Evolutionary conservation across 2,888 invertebrate species (phyloP).

Genomic region (Thera britannica): DNA sequence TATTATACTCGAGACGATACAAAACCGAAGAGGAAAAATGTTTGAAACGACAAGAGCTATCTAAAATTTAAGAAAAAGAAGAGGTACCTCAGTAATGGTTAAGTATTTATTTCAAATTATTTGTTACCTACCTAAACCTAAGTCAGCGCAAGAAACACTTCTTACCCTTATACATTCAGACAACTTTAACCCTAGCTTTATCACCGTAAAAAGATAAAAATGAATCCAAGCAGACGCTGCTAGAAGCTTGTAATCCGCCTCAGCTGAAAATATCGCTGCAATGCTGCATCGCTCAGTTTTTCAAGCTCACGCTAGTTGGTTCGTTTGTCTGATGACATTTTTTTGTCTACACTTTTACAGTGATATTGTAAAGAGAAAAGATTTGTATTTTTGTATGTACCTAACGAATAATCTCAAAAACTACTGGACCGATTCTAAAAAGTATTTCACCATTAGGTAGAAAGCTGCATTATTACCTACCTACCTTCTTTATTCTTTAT

Average conservation of each 20-base stretch:
- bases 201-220: constrained; percentile 30
- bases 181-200: constrained; percentile 28
- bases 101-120: not conserved
- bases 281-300: constrained; percentile 33
- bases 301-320: constrained; percentile 19
- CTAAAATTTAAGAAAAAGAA: no score
- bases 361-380: no score
- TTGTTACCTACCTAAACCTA: not conserved
- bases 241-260: constrained; percentile 27
- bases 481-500: no score
- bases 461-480: no score
- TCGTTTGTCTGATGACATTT: constrained; percentile 12
- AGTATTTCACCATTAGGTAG: no score
- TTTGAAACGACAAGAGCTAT: no score
- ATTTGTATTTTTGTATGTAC: no score
- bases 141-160: not conserved
- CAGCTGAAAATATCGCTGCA: constrained; percentile 35
- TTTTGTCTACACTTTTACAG: not conserved
- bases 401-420: no score
- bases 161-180: constrained; percentile 19
- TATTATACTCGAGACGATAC: no score
- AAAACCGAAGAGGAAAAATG: no score
- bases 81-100: no score
- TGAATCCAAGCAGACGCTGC: constrained; percentile 26
- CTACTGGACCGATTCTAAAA: no score